phyloP scores from a whole-genome alignment of 1,140 invertebrate genomes.

The Phthorimaea operculella region DNA sequence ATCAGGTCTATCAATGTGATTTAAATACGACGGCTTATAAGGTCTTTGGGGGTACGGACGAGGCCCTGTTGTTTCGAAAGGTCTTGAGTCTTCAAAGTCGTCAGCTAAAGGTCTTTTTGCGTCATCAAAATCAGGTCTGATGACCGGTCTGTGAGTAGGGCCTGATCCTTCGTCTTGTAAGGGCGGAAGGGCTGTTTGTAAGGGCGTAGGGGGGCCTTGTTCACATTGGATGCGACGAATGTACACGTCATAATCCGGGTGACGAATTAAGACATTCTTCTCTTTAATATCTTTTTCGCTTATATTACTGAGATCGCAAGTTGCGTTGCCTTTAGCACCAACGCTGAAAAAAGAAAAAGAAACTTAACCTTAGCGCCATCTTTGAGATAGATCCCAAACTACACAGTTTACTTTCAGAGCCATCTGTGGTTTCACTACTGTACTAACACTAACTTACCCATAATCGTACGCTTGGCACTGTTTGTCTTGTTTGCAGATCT shows the following conservation, averaged over 20 bases:
- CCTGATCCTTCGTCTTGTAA: slow-evolving; percentile 30
- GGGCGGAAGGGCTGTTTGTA: slow-evolving; percentile 24
- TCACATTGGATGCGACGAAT: slow-evolving; percentile 47
- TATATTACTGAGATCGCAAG: slow-evolving; percentile 46
- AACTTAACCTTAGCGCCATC: too few species aligned
- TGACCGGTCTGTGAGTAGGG: slow-evolving; percentile 37
- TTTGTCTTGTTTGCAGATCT: slow-evolving; percentile 58
- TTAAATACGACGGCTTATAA: slow-evolving; percentile 21
- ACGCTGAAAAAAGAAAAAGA: slow-evolving; percentile 34
- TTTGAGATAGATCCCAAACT: too few species aligned
- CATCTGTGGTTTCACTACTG: slow-evolving; percentile 20
- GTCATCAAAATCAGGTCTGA: slow-evolving; percentile 40
- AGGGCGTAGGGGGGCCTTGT: slow-evolving; percentile 43
- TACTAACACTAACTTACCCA: slow-evolving; percentile 33
- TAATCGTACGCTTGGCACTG: slow-evolving; percentile 56
- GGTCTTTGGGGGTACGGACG: slow-evolving; percentile 3
- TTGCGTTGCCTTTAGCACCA: slow-evolving; percentile 58
- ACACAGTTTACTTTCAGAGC: slow-evolving; percentile 12
- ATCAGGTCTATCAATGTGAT: slow-evolving; percentile 40
- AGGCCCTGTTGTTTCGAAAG: slow-evolving; percentile 30
- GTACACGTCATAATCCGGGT: slow-evolving; percentile 57
- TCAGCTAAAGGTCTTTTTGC: slow-evolving; percentile 35
- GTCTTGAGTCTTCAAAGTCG: slow-evolving; percentile 28
- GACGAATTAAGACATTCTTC: slow-evolving; percentile 32
- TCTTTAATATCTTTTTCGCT: slow-evolving; percentile 48